These are phyloP conservation scores for Bambusicola thoracicus DNA, from an alignment of 2,113 vertebrate species.

Conservation along the genomic window DNA sequence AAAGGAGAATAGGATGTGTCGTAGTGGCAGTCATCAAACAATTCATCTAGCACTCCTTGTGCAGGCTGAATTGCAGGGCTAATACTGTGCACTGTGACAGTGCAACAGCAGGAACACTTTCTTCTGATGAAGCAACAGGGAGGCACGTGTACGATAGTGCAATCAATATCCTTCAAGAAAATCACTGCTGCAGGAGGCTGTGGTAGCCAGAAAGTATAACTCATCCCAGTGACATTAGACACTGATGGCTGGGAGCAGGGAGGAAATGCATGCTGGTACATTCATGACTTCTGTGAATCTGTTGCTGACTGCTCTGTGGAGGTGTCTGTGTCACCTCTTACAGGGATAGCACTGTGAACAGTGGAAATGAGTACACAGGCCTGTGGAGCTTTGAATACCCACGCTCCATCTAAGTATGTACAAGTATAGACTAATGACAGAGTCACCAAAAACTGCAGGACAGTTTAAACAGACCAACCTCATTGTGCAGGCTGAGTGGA, in stretches of 20 bases:
- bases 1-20: not conserved
- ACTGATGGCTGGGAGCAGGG: not conserved
- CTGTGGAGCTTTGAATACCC: not conserved
- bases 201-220: not conserved
- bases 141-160: fast-evolving
- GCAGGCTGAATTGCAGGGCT: not conserved
- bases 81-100: not conserved
- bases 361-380: not conserved
- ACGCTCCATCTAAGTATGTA: not conserved
- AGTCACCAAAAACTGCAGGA: not conserved
- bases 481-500: not conserved
- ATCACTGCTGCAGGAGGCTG: not conserved
- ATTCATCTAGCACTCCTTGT: not conserved
- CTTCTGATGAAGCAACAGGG: not conserved
- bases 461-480: not conserved
- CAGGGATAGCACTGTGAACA: not conserved
- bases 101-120: not conserved
- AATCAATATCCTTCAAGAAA: not conserved
- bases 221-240: not conserved
- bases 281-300: not conserved
- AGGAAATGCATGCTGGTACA: not conserved
- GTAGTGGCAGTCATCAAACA: not conserved
- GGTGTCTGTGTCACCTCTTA: fast-evolving
- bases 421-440: not conserved
- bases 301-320: not conserved